Base-by-base conservation (phyloP, 2,113 vertebrate species). In the Lepus americanus region DNA sequence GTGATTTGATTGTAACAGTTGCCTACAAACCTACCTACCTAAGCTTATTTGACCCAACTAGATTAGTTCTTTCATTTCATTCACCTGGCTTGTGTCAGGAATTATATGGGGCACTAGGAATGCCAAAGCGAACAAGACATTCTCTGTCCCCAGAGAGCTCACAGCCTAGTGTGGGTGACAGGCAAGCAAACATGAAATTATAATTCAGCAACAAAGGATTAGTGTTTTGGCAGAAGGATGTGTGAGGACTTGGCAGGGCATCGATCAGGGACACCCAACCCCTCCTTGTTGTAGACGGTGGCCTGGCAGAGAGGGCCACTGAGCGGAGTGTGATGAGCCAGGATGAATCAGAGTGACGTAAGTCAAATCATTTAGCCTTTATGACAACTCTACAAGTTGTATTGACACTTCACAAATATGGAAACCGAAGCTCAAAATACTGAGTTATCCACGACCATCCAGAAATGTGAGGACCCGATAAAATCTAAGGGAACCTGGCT, bases 201-300 rank as follows among this genome's bases (percentile, higher is more conserved):
- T 61, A 80, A 92, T 83, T 87, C 67, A 25, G 36, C 81, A 53
- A 76, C 69, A 87, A 36, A 67, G 49, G 16, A 63, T 90, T 44
- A 44, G 25, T 61, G 19, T 79, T 17, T 25, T 7, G 23, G 22
- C 69, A 85, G 70, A 70, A 20, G 67, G 51, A 11, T 0, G 0
- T 20, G 22, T 23, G 36, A 93, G 64, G 51, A 7, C 9, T 59
- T 83, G 36, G 10, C 49, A 69, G 11, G 29, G 0, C 13, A 19
- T 0, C 6, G 11, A 70, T 63, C 11, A 84, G 20, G 39, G 22
- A 0, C 4, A 39, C 17, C 9, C 23, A 67, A 70, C 39, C 12
- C 67, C 66, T 31, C 2, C 11, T 76, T 3, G 3, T 22, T 5
- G 36, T 12, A 19, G 19, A 84, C 25, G 4, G 9, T 4, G 5